Evolutionary conservation across 2,888 invertebrate genomes (phyloP), one percentile per base, ranked within the genome.

Genomic region (Mythimna ferrago): DNA sequence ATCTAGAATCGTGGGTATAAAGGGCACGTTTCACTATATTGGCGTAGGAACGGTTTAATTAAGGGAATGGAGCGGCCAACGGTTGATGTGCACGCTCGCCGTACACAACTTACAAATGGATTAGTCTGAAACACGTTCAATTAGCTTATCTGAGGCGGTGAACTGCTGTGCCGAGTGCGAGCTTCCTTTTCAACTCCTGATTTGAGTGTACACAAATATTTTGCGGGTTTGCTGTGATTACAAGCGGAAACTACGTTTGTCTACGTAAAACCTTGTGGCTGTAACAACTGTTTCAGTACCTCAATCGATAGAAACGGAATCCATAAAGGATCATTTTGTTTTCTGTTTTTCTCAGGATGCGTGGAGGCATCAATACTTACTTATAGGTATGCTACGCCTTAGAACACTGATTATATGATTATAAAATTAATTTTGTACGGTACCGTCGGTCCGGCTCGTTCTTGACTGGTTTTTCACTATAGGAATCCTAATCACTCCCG

Each of bases 21-120:
- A 87, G 88, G 83, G 81, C 82, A 81, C 79, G 82, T 83, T 86
- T 82, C 84, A 84, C 83, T 88, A 77, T 86, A 88, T 86, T 87
- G 87, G 84, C 84, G 87, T 81, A 82, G 88, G 87, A 89, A 90
- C 90, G 91, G 91, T 94, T 94, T 95, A 94, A 95, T 95, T 95
- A 95, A 94, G 93, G 90, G 90, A 94, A 94, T 95, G 95, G 93
- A 88, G 78, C 88, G 80, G 65, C 80, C 84, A 86, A 86, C 86
- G 88, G 81, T 81, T 83, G 83, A 83, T 83, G 86, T 85, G 88
- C 88, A 81, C 86, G 86, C 82, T 83, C 82, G 79, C 75, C 79
- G 85, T 86, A 86, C 71, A 87, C 81, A 86, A 89, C 88, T 90
- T 89, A 90, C 94, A 95, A 95, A 94, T 95, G 94, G 95, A 95